Evolutionary conservation across 2,113 vertebrate genomes (phyloP).

Genomic region (Plectropomus leopardus): DNA sequence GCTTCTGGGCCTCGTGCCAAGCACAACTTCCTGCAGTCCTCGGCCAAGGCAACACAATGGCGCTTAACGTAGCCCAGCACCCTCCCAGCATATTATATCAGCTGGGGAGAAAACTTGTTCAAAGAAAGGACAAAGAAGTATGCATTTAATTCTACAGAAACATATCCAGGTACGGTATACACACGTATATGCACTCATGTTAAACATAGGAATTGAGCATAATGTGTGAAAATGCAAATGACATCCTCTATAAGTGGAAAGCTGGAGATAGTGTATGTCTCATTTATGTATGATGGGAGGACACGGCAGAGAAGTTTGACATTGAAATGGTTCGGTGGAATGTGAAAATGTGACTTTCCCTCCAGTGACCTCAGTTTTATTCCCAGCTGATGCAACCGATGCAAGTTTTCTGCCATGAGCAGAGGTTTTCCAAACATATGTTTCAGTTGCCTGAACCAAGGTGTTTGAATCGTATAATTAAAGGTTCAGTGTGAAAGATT

Average conservation of each 20-base stretch:
- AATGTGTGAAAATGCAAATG: constrained; percentile 46
- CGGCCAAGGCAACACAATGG: constrained; percentile 60
- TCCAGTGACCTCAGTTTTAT: constrained; percentile 38
- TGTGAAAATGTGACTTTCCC: constrained; percentile 53
- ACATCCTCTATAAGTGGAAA: constrained; percentile 1
- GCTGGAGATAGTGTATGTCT: background rate
- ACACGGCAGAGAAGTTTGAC: constrained; percentile 57
- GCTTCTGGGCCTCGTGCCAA: constrained; percentile 73
- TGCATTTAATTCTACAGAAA: constrained; percentile 9
- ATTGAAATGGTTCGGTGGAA: constrained; percentile 62
- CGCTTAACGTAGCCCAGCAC: constrained; percentile 88
- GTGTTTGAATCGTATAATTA: background rate
- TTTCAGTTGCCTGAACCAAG: background rate
- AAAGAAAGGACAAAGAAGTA: constrained; percentile 72
- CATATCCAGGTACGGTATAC: constrained; percentile 5
- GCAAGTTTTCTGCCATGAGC: constrained; percentile 17
- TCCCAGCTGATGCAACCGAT: constrained; percentile 46
- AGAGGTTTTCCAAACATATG: constrained; percentile 5
- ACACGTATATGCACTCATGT: background rate
- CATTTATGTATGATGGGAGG: constrained; percentile 37
- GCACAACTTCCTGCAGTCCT: constrained; percentile 65
- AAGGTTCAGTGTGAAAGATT: background rate
- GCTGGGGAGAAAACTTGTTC: constrained; percentile 88
- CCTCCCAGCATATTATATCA: constrained; percentile 87
- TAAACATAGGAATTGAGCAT: background rate